Percentiles rank a stretch among this genome's conserved stretches.
These are phyloP conservation scores for Yoshiicerus persimilis DNA, from an alignment of 1,140 invertebrate genomes.

Conservation along the genomic window DNA sequence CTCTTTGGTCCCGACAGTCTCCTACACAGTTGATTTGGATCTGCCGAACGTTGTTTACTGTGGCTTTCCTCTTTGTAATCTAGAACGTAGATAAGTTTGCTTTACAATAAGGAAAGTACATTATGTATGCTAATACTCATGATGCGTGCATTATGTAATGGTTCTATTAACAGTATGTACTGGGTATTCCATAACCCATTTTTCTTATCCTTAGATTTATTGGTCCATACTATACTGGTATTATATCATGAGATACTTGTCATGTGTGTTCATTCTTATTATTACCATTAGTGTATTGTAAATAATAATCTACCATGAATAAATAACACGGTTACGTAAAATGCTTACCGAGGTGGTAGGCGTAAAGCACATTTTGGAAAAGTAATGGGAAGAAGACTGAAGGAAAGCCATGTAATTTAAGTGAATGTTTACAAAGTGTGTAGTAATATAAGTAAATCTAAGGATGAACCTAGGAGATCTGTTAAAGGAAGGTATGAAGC, in stretches of 20 bases:
- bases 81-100: neutral
- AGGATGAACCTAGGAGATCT: neutral
- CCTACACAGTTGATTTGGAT: neutral
- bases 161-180: too few species aligned
- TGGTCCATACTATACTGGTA: too few species aligned
- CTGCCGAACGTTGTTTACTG: neutral
- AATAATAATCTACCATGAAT: too few species aligned
- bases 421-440: neutral
- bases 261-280: too few species aligned
- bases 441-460: too few species aligned
- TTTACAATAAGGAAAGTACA: neutral
- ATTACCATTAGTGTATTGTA: too few species aligned
- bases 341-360: neutral
- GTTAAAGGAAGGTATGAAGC: neutral
- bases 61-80: neutral
- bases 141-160: neutral
- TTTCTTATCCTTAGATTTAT: too few species aligned
- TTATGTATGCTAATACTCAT: neutral
- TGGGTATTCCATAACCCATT: too few species aligned
- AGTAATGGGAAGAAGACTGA: neutral
- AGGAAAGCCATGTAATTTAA: neutral
- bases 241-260: too few species aligned
- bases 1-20: neutral
- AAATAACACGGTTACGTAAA: too few species aligned
- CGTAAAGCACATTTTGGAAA: neutral